These are phyloP conservation scores for Trypoxylon attenuatum DNA, from an alignment of 2,888 invertebrate genomes.

Conservation along the genomic window DNA sequence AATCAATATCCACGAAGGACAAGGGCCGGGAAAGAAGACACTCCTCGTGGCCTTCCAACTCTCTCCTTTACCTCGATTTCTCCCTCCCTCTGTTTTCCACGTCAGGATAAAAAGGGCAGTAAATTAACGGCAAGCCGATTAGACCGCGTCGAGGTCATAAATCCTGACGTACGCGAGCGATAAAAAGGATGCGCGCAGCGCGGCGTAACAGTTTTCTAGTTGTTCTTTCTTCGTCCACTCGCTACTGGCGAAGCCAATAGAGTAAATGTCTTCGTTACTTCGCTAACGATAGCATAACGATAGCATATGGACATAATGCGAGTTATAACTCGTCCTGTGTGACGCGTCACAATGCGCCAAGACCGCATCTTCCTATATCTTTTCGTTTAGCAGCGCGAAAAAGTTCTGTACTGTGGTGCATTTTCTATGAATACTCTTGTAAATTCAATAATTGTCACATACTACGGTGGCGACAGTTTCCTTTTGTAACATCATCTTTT, in stretches of 20 bases:
- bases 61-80: too few relatives aligned
- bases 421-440: too few relatives aligned
- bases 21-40: constrained; percentile 3
- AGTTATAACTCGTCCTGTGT: too few relatives aligned
- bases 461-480: too few relatives aligned
- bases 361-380: too few relatives aligned
- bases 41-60: too few relatives aligned
- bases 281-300: neutral
- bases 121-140: neutral
- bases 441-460: too few relatives aligned
- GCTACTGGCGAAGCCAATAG: neutral
- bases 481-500: too few relatives aligned
- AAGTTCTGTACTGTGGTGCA: too few relatives aligned
- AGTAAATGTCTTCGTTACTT: neutral
- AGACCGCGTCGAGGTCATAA: neutral
- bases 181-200: neutral
- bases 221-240: neutral
- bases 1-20: constrained; percentile 4
- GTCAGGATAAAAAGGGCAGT: neutral
- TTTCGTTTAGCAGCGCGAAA: too few relatives aligned
- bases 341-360: too few relatives aligned
- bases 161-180: neutral
- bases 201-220: neutral
- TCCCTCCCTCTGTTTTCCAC: neutral
- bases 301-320: neutral